Evolutionary conservation across 2,888 invertebrate species (phyloP), one percentile per base, ranked within the genome.

Genomic region (Escarpia spicata): DNA sequence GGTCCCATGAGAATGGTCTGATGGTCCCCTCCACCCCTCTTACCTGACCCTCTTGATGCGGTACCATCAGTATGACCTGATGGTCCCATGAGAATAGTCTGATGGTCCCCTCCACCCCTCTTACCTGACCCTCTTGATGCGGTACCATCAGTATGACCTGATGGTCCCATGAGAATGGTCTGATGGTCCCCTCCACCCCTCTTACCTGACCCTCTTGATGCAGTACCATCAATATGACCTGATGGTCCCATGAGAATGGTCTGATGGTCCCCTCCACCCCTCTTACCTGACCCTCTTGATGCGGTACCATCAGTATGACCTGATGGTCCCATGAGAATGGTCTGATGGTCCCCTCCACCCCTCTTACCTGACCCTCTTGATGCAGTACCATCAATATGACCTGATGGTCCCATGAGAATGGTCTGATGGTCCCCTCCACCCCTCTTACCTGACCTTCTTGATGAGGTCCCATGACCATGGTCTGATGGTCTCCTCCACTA

Each of bases 401-500:
- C 96, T 98, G 98, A 98, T 0, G 98, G 98, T 96, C 97, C 98
- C 0, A 98, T 98, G 43, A 97, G 97, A 1, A 98, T 97, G 58
- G 98, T 97, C 95, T 98, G 75, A 26, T 75, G 52, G 92, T 58
- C 37, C 19, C 19, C 26, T 58, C 90, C n/a, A 92, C 58, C 52
- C 12, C 12, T 6, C 52, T 58, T 92, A 97, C 97, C 98, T 97
- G 95, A 98, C 98, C 93, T 97, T 97, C 95, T 97, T 97, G 19
- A 98, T 97, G 91, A n/a, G 97, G 2, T 97, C 96, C 98, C 98
- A 98, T 0, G 98, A 98, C 96, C 97, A 98, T 0, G 98, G 98
- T 43, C 97, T 97, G 1, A 98, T 97, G 58, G 98, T 97, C 94
- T 98, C 98, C 94, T 98, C 98, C 2, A 98, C 95, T 0, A 98